These are phyloP conservation scores for Poecilobothrus nobilitatus DNA, from an alignment of 2,888 invertebrate genomes.

Conservation along the genomic window DNA sequence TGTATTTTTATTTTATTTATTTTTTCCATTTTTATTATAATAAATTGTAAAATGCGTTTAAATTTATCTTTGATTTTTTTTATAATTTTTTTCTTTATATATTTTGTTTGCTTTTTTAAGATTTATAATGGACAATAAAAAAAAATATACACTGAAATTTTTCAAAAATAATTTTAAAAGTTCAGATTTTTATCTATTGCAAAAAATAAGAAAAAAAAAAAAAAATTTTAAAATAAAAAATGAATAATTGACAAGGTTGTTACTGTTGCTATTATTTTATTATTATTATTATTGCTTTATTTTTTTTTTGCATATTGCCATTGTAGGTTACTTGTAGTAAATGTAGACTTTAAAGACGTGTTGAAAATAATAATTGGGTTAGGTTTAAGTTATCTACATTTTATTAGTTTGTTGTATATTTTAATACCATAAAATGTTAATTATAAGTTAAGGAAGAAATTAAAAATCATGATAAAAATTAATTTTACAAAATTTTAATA, in stretches of 20 bases:
- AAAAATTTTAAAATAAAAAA: neutral
- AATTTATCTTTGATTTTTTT: neutral
- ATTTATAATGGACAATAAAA: constrained; percentile 1
- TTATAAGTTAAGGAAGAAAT: too few relatives aligned
- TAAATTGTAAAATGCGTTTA: constrained; percentile 1
- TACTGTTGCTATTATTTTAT: neutral
- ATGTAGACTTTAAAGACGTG: too few relatives aligned
- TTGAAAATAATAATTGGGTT: neutral
- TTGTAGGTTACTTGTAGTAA: too few relatives aligned
- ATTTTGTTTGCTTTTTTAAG: neutral
- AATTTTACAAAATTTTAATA: too few relatives aligned
- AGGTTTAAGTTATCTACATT: neutral
- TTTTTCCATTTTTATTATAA: neutral
- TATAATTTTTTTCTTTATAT: too few relatives aligned
- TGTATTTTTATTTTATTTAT: too few relatives aligned
- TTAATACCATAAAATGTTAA: too few relatives aligned
- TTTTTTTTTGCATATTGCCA: too few relatives aligned
- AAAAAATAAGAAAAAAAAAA: neutral
- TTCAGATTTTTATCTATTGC: constrained; percentile 4
- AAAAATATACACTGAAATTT: too few relatives aligned
- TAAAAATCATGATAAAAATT: too few relatives aligned
- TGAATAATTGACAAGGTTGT: constrained; percentile 1
- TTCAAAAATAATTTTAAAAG: neutral
- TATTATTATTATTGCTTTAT: too few relatives aligned
- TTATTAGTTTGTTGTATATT: neutral